Base-by-base conservation (phyloP, 2,888 invertebrate genomes). In the Ceratothoa steindachneri region DNA sequence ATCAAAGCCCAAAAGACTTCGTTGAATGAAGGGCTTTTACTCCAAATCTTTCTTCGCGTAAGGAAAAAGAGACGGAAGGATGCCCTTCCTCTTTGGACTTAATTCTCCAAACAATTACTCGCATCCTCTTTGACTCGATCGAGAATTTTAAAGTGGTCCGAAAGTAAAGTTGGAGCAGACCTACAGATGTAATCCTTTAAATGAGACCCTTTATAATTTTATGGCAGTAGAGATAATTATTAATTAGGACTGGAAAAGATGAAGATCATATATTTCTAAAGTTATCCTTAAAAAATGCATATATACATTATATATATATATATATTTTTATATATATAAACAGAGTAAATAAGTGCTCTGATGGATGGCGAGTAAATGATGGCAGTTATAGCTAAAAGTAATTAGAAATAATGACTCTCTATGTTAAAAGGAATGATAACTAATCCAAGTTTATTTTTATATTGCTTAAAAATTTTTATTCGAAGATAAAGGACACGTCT, bases 1-100 rank as follows among this genome's bases (percentile, higher is more conserved):
- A 60, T 24, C 60, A 60, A 51, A 60, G 60, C 60, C 27, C 60
- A 60, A 60, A 60, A 60, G 60, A 60, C 60, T n/a, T 22, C 60
- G 27, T 22, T 22, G 24, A 24, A 24, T 12, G 12, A 60, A 7
- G 24, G 19, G 9, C 9, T 55, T 55, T 55, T 55, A 15, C 19
- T 55, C 15, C 41, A 41, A 41, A 41, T 5, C 15, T 15, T 41
- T 41, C 41, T 41, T 5, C 41, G 15, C 41, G 7, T 41, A 41
- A 55, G 5, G 24, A 55, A 12, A 55, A 55, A 55, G 24, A 7
- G 19, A 19, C 15, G 55, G 41, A 41, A 41, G 41, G 41, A 41
- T 41, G 9, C 7, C 15, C 19, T 12, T 5, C 7, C 24, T 55
- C 19, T 22, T 55, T 55, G 5, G 24, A 19, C 55, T 55, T 55